Evolutionary conservation across 2,113 vertebrate genomes (phyloP).

Genomic region (Paramormyrops kingsleyae): DNA sequence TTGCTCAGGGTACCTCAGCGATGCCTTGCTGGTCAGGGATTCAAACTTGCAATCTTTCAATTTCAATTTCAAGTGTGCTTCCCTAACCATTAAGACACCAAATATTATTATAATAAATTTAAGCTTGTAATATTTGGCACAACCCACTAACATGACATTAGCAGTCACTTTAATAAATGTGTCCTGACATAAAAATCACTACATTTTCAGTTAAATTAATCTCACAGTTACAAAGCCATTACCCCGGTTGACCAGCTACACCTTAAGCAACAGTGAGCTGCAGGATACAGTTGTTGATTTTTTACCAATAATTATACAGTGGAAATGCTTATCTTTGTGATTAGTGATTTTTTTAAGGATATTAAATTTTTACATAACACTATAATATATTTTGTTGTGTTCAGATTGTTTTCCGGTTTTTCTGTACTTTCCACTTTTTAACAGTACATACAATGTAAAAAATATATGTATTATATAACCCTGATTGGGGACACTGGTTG

Average conservation of each 20-base stretch:
- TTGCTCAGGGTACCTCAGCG: no score
- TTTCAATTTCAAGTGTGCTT: no score
- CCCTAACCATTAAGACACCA: no score
- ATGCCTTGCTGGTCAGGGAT: no score
- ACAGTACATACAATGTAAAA: slow-evolving; percentile 15
- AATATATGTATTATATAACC: slow-evolving; percentile 27
- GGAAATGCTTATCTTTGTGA: neutral
- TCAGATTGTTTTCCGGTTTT: neutral
- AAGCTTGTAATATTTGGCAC: neutral
- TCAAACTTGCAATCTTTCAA: no score
- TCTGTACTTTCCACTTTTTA: slow-evolving; percentile 19
- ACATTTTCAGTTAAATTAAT: neutral
- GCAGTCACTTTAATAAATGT: neutral
- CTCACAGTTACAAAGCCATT: neutral
- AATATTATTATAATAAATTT: neutral
- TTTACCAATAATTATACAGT: neutral
- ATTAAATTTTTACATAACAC: slow-evolving; percentile 22
- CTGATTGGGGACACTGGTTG: slow-evolving; percentile 7
- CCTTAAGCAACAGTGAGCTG: neutral
- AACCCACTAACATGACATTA: neutral
- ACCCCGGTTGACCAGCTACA: neutral
- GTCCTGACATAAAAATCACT: neutral
- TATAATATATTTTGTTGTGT: slow-evolving; percentile 31
- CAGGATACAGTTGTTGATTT: neutral
- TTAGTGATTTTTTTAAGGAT: slow-evolving; percentile 17